These are phyloP conservation scores for Choloepus hoffmanni DNA, from an alignment of 2,113 vertebrate species.

Conservation along the genomic window DNA sequence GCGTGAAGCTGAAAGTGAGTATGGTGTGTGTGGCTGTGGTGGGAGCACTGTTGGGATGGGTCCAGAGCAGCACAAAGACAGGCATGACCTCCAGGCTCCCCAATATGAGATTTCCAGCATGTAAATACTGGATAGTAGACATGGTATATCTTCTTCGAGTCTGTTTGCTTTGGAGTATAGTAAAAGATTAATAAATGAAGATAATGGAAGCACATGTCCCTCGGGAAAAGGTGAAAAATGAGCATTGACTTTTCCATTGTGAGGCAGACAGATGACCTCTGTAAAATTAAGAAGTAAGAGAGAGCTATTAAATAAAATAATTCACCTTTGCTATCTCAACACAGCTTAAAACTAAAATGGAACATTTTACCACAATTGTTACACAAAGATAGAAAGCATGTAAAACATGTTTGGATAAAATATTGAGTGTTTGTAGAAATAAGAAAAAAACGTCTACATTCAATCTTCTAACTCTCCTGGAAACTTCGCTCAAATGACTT, in stretches of 20 bases:
- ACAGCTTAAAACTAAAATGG: not conserved
- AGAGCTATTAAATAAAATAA: not conserved
- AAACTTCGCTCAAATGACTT: not conserved
- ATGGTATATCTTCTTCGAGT: not conserved
- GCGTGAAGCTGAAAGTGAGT: not conserved
- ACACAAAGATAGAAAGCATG: not conserved
- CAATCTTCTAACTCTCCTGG: not conserved
- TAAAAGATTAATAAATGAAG: constrained; percentile 12
- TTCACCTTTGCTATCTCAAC: not conserved
- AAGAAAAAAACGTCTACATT: not conserved
- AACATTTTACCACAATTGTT: not conserved
- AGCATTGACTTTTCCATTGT: not conserved
- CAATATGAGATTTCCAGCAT: constrained; percentile 33
- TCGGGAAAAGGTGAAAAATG: not conserved
- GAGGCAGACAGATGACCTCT: not conserved
- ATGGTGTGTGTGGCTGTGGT: not conserved
- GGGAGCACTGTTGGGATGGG: not conserved
- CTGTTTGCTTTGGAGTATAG: not conserved
- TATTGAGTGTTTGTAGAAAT: not conserved
- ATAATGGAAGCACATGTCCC: not conserved
- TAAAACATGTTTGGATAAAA: not conserved
- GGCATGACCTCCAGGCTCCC: not conserved
- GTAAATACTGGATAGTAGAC: not conserved
- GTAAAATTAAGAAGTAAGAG: not conserved
- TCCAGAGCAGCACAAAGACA: not conserved